Base-by-base conservation (phyloP, 2,113 vertebrate species). In the Prinia subflava region DNA sequence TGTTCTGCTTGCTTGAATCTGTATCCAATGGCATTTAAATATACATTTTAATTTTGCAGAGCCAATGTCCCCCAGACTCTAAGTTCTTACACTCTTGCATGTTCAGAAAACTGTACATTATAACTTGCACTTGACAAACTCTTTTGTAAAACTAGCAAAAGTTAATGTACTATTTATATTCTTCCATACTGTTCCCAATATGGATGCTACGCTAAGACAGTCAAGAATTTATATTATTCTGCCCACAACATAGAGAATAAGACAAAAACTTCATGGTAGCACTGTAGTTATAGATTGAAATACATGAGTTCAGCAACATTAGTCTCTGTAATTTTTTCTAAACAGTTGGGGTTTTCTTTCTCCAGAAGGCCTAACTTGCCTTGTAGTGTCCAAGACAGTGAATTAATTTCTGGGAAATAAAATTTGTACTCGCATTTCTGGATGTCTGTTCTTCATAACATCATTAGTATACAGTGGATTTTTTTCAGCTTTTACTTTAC, bases 151-250 rank as follows among this genome's bases (percentile, higher is more conserved):
- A 44, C 3, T 30, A 83, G 7, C 1, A 52, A 73, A 95, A 69
- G 37, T 9, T 1, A 39, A 2, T 28, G 3, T 23, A 22, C 14
- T 88, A 10, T 33, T 81, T 44, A 57, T 20, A 62, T 35, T 57
- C 11, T 57, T 15, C 11, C 0, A 0, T 15, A 3, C 11, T 47
- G 0, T 2, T 30, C 25, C 7, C 15, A 67, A 1, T 24, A 56
- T 17, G 9, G 11, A 70, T n/a, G 10, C 18, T 44, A 44, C 9
- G 23, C 3, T 11, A 57, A 39, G 10, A 76, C 50, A 42, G 15
- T 20, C 46, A 25, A 50, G 22, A 56, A 35, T 28, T 84, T 44
- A 6, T 52, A 50, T 68, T 81, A 30, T 73, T 63, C 44, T 70
- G 15, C 22, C 64, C 2, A 3, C 25, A 75, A 35, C 6, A 52